phyloP scores from a whole-genome alignment of 2,888 invertebrate species.

The Camponotus fellah region DNA sequence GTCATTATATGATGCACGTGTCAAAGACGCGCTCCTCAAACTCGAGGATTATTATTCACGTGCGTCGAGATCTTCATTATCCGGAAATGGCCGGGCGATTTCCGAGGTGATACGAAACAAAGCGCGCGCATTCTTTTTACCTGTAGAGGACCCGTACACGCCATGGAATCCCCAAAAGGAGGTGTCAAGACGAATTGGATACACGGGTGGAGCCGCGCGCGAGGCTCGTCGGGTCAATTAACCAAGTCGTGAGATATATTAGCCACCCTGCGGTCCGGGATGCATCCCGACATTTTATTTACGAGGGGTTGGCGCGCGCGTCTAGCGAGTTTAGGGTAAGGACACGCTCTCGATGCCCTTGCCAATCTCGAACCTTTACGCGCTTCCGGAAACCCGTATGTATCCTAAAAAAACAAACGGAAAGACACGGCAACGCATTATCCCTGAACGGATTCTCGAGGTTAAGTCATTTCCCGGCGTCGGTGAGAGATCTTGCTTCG shows the following conservation, averaged over 20 bases:
- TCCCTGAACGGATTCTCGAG: conserved; percentile 35
- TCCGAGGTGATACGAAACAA: conserved; percentile 66
- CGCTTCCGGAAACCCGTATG: conserved; percentile 85
- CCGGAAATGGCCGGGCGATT: conserved; percentile 56
- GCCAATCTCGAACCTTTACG: conserved; percentile 78
- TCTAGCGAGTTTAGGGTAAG: conserved; percentile 57
- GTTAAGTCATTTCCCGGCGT: conserved; percentile 2
- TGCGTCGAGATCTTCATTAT: conserved; percentile 42
- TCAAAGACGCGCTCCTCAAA: background rate
- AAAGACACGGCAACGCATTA: conserved; percentile 48
- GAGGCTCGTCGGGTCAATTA: conserved; percentile 81
- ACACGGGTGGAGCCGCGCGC: conserved; percentile 75
- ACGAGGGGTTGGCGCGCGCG: conserved; percentile 76
- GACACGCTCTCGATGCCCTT: conserved; percentile 71
- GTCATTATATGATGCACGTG: background rate
- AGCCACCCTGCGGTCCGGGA: conserved; percentile 72
- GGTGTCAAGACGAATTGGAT: conserved; percentile 78
- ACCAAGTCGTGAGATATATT: conserved; percentile 80
- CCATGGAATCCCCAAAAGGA: conserved; percentile 65
- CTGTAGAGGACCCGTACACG: conserved; percentile 63
- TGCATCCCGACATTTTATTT: conserved; percentile 77
- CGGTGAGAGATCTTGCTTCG: conserved; percentile 50
- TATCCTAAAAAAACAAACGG: conserved; percentile 71
- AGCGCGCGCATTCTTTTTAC: conserved; percentile 68
- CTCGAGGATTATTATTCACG: conserved; percentile 16